phyloP scores from a whole-genome alignment of 2,113 vertebrate genomes.

The Rhineura floridana region DNA sequence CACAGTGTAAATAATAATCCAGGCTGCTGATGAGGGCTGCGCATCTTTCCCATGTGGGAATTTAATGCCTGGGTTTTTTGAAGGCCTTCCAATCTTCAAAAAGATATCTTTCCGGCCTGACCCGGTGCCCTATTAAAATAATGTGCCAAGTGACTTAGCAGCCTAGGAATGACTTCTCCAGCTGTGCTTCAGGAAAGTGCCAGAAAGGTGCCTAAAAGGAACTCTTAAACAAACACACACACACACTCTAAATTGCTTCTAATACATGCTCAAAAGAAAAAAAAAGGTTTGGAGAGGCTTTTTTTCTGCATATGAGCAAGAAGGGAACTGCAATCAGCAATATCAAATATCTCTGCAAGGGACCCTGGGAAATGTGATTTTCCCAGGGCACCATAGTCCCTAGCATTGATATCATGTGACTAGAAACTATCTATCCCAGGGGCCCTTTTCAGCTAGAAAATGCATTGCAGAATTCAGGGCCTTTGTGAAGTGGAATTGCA shows the following conservation, averaged over 20 bases:
- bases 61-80: neutral
- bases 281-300: neutral
- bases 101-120: neutral
- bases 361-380: too few species aligned
- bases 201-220: neutral
- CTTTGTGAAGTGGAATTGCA: too few species aligned
- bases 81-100: neutral
- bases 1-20: neutral
- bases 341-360: too few species aligned
- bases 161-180: neutral
- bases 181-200: neutral
- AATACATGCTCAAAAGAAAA: neutral
- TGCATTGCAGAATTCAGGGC: too few species aligned
- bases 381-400: too few species aligned
- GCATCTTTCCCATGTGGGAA: neutral
- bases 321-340: neutral
- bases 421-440: too few species aligned
- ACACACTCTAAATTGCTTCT: neutral
- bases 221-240: neutral
- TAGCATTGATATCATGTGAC: too few species aligned
- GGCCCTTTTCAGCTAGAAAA: too few species aligned
- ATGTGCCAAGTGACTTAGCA: neutral
- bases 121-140: neutral
- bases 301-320: neutral
- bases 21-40: accelerated